Base-by-base conservation (phyloP, 2,888 invertebrate genomes). In the Hyposoter didymator region DNA sequence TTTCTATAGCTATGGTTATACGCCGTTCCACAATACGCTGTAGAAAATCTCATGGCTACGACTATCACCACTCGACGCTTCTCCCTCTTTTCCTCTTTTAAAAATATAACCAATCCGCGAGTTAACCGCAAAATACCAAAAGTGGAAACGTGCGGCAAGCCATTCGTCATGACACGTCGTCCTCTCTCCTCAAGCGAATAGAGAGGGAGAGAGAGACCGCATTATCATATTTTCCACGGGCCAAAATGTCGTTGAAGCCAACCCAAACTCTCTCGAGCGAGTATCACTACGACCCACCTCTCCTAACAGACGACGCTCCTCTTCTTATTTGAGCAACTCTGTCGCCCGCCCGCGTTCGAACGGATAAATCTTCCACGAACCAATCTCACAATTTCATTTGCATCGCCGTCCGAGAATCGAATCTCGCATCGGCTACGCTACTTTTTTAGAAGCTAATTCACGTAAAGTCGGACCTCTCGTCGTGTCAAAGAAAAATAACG, bases 361-460 rank as follows among this genome's bases (percentile, higher is more conserved):
- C 88, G 89, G 90, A 91, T 91, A 91, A 91, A 90, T 91, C 91
- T 91, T 88, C 84, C 88, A 88, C 89, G 89, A 91, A 91, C 90
- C 91, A 91, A 91, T 91, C 90, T 91, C 91, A 90, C 90, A 89
- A 90, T 91, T 91, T 91, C 91, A 91, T 91, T 91, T 91, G 91
- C 91, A 91, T 91, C 88, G 85, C 88, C 78, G 82, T 83, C 84
- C 84, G 87, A 89, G 87, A 80, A 81, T 87, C 88, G 89, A 90
- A 90, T 90, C 86, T 90, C 84, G 86, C 78, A 89, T 62, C 35
- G 49, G 39, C 83, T 76, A 73, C 78, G 81, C 35, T 39, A 62
- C 64, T 52, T 70, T 49, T 64, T 8, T 52, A 78, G 52, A 32
- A 49, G 52, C 28, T 45, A 67, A 52, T 55, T 43, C 52, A 78